Evolutionary conservation across 2,797 vertebrate genomes (phyloP).

Genomic region (Dendrocincla fuliginosa): DNA sequence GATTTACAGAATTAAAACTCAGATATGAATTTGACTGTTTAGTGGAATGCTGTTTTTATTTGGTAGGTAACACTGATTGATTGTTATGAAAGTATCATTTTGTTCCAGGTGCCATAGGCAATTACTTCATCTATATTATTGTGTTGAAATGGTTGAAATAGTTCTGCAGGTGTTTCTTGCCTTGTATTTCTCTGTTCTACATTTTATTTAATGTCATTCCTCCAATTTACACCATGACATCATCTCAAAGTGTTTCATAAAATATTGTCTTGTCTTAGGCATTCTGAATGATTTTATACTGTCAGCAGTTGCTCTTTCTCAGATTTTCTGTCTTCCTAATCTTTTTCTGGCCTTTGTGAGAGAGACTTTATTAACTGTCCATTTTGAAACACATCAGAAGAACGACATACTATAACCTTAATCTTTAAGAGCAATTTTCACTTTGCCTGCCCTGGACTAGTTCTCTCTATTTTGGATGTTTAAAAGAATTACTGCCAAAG

Average conservation of each 20-base stretch:
- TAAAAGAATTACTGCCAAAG: neutral
- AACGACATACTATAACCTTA: neutral
- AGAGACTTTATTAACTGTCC: neutral
- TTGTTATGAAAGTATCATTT: neutral
- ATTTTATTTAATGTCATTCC: neutral
- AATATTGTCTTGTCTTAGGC: neutral
- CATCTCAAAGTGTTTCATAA: fast-evolving
- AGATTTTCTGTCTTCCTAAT: neutral
- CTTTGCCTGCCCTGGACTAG: neutral
- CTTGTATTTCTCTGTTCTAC: neutral
- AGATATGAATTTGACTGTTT: neutral
- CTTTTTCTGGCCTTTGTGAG: neutral
- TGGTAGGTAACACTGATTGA: neutral
- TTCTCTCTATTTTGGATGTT: neutral
- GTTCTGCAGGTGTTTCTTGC: neutral
- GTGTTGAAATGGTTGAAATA: neutral
- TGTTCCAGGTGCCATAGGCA: neutral
- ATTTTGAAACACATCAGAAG: neutral
- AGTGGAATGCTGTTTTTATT: neutral
- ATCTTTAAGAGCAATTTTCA: neutral
- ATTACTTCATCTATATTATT: neutral
- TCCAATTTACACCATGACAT: neutral
- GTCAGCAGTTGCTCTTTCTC: neutral
- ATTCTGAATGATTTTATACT: neutral
- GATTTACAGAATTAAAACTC: neutral